phyloP scores from a whole-genome alignment of 2,888 invertebrate species.

The Polyommatus iphigenia region DNA sequence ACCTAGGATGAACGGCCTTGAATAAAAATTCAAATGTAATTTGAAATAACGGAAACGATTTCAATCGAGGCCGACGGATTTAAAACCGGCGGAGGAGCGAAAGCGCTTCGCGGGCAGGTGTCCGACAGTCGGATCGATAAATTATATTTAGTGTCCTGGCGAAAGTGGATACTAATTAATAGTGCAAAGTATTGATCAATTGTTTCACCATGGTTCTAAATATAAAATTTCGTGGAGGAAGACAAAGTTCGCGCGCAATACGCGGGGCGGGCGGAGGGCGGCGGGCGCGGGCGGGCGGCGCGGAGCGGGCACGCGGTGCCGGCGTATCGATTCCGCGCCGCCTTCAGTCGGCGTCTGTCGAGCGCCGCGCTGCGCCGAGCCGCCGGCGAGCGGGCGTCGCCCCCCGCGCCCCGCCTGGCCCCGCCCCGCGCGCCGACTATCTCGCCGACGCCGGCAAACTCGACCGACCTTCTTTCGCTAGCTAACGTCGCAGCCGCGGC shows the following conservation, averaged over 20 bases:
- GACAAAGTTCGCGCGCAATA: constrained; percentile 80
- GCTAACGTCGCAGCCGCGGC: constrained; percentile 74
- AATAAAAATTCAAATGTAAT: not conserved
- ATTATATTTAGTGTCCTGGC: constrained; percentile 44
- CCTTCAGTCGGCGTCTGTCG: constrained; percentile 78
- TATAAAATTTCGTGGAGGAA: constrained; percentile 78
- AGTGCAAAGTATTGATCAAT: constrained; percentile 79
- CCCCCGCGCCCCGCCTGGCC: constrained; percentile 47
- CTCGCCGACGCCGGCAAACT: constrained; percentile 74
- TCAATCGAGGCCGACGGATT: not conserved
- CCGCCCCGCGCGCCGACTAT: constrained; percentile 54
- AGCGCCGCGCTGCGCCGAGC: constrained; percentile 79
- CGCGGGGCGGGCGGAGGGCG: constrained; percentile 66
- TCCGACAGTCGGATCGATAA: constrained; percentile 17
- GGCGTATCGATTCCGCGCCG: constrained; percentile 76
- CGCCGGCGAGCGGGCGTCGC: constrained; percentile 67
- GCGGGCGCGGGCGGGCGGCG: constrained; percentile 45
- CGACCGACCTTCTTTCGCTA: constrained; percentile 77
- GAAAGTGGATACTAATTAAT: constrained; percentile 73
- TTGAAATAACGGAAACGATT: constrained; percentile 6
- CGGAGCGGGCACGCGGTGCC: constrained; percentile 53
- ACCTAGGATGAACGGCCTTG: not conserved
- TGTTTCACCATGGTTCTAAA: constrained; percentile 79
- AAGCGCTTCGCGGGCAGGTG: not conserved
- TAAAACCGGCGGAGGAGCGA: constrained; percentile 7